These are phyloP conservation scores for Netelia inedita DNA, from an alignment of 2,888 invertebrate genomes.

Conservation along the genomic window DNA sequence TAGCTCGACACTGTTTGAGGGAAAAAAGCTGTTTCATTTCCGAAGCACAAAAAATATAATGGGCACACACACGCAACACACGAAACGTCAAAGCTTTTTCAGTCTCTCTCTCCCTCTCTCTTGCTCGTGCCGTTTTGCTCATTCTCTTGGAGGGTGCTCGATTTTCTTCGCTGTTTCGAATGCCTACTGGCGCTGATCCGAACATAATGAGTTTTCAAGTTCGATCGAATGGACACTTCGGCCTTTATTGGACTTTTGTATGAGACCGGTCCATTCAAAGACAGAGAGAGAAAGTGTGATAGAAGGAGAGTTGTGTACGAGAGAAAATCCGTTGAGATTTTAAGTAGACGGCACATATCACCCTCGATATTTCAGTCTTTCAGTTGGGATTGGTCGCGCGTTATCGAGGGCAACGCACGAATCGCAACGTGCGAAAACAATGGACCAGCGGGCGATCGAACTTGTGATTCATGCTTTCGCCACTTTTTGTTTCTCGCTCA, in stretches of 20 bases:
- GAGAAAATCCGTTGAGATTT: too few relatives aligned
- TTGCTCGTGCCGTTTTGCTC: background rate
- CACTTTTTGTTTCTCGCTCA: too few relatives aligned
- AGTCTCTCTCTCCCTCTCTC: background rate
- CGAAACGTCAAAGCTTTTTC: slow-evolving; percentile 22
- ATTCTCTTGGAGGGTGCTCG: slow-evolving; percentile 7
- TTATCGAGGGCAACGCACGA: too few relatives aligned
- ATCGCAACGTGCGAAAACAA: too few relatives aligned
- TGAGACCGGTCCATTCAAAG: background rate
- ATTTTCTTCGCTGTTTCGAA: slow-evolving; percentile 21
- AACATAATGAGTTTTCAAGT: slow-evolving; percentile 46
- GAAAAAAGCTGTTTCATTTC: slow-evolving; percentile 39
- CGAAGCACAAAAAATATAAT: slow-evolving; percentile 30
- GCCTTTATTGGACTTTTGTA: slow-evolving; percentile 53
- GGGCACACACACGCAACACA: slow-evolving; percentile 12
- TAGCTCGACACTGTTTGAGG: background rate
- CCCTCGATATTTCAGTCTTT: too few relatives aligned
- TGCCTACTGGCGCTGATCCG: background rate
- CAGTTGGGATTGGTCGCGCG: too few relatives aligned
- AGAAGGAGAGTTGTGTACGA: background rate
- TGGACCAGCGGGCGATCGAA: too few relatives aligned
- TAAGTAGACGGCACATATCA: too few relatives aligned
- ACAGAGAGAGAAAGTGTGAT: background rate
- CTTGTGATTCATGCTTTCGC: too few relatives aligned
- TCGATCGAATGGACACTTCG: slow-evolving; percentile 39